Evolutionary conservation across 2,797 vertebrate species (phyloP), one percentile per base, ranked within the genome.

Genomic region (Astyanax mexicanus): DNA sequence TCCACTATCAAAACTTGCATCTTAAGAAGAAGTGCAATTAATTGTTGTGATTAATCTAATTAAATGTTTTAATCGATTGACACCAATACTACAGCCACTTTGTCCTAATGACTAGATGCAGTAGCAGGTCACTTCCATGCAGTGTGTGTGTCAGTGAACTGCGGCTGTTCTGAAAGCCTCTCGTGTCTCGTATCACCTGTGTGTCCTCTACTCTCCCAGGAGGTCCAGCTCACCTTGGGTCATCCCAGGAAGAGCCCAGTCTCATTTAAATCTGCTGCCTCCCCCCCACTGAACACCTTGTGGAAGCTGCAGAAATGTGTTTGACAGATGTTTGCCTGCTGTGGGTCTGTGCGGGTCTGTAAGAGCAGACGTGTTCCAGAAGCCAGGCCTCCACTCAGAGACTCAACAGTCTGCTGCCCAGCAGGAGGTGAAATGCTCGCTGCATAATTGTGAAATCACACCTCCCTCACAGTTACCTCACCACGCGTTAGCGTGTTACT

Each of bases 311-410:
- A 38, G n/a, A 80, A 49, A 71, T 72, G 49, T 69, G 38, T 64
- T 75, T 42, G 47, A 42, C 75, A 83, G 79, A 80, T 83, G 81
- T 78, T n/a, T n/a, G 57, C 32, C 49, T 32, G 17, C 38, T 58
- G n/a, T 40, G 35, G 23, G 37, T 60, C 49, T 69, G 47, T 58
- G n/a, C 40, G 35, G 23, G 37, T 60, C 49, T 69, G 47, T 64
- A 52, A 78, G 58, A 42, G 40, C n/a, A 68, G 54, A 21, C 57
- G 42, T 38, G 40, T 69, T 75, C n/a, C 61, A 65, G 64, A 35
- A 69, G 51, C 38, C 11, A 12, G 54, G 25, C 58, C 32, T 9
- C 40, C 7, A 76, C 44, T 52, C 47, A 10, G 58, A 66, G 47
- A 45, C 42, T 40, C 57, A 52, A 55, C 68, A 78, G 62, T 74